phyloP scores from a whole-genome alignment of 2,113 vertebrate genomes.

The Sinocyclocheilus anophthalmus region DNA sequence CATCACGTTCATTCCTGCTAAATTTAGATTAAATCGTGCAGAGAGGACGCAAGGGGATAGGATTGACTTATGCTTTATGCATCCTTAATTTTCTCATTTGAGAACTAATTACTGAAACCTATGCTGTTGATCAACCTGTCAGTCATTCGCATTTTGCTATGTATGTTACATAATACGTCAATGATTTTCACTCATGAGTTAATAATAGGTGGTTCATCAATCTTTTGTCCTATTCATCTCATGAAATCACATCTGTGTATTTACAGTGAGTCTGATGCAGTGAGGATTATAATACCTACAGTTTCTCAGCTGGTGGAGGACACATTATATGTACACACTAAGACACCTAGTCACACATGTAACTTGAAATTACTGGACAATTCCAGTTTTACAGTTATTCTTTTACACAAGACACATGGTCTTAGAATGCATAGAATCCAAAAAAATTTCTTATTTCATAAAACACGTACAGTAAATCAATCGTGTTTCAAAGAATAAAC shows the following conservation, averaged over 20 bases:
- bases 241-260: constrained; percentile 33
- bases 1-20: not conserved
- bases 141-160: constrained; percentile 36
- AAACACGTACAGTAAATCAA: no score
- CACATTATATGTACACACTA: not conserved
- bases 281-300: not conserved
- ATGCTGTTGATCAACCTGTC: constrained; percentile 40
- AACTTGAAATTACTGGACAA: no score
- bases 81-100: constrained; percentile 54
- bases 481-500: no score
- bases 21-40: constrained; percentile 23
- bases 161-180: constrained; percentile 33
- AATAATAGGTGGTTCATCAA: constrained; percentile 47
- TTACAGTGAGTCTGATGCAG: not conserved
- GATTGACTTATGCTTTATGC: constrained; percentile 28
- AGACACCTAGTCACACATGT: no score
- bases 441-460: no score
- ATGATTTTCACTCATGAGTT: constrained; percentile 45
- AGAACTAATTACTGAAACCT: constrained; percentile 53
- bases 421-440: no score
- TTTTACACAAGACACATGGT: no score
- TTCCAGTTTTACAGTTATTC: no score
- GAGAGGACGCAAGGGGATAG: constrained; percentile 21
- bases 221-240: constrained; percentile 36
- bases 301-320: not conserved